Evolutionary conservation across 2,113 vertebrate species (phyloP).

Genomic region (Columba janthina): DNA sequence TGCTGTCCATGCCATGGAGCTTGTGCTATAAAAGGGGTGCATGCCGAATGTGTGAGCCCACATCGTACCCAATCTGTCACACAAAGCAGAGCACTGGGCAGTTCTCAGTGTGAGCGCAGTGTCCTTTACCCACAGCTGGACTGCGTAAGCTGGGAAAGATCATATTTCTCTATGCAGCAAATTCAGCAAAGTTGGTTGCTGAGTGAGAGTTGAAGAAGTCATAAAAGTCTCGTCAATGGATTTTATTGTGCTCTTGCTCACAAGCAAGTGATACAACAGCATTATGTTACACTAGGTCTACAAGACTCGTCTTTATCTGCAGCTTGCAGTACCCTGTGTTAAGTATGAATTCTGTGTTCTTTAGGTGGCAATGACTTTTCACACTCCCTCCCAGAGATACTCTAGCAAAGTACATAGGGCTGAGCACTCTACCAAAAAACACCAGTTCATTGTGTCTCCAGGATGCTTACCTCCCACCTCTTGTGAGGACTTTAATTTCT

Average conservation of each 20-base stretch:
- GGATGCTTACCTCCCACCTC: too few species aligned
- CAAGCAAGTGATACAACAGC: background rate
- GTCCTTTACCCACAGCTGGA: background rate
- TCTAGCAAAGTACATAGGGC: background rate
- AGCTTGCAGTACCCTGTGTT: background rate
- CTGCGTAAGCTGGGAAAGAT: background rate
- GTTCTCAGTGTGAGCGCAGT: background rate
- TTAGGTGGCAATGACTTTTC: background rate
- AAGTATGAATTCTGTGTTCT: background rate
- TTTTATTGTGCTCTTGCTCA: background rate
- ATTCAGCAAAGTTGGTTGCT: conserved; percentile 6
- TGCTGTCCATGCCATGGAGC: background rate
- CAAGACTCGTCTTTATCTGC: background rate
- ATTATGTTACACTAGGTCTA: background rate
- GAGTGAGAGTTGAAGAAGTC: conserved; percentile 7
- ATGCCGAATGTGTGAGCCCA: background rate
- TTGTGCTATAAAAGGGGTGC: accelerated
- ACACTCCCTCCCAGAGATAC: background rate
- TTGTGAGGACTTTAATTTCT: too few species aligned
- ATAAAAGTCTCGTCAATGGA: background rate
- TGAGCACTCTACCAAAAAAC: background rate
- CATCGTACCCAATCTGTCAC: background rate
- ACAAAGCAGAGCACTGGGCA: background rate
- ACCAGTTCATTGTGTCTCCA: background rate
- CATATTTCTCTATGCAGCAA: background rate